These are phyloP conservation scores for Drosophila hamatofila DNA, from an alignment of 2,888 invertebrate genomes.

Conservation along the genomic window DNA sequence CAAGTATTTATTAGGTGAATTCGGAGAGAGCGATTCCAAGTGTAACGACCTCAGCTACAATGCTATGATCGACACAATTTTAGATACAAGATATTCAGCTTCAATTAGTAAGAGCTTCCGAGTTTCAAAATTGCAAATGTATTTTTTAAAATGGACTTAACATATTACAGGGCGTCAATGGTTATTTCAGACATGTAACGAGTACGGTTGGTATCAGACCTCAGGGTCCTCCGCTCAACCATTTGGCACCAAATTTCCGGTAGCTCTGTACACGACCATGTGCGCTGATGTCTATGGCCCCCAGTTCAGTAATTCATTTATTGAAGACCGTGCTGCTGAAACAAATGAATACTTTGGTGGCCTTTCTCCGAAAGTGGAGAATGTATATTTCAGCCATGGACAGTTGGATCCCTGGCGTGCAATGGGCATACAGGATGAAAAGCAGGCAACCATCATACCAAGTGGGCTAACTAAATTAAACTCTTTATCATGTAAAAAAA, in stretches of 20 bases:
- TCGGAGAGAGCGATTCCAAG: conserved; percentile 35
- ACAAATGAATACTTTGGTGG: conserved; percentile 86
- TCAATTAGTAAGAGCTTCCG: conserved; percentile 66
- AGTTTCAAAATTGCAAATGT: not conserved
- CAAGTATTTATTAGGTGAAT: conserved; percentile 62
- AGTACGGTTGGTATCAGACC: conserved; percentile 94
- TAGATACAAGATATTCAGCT: conserved; percentile 53
- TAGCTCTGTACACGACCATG: conserved; percentile 69
- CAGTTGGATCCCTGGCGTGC: conserved; percentile 87
- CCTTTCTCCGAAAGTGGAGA: conserved; percentile 84
- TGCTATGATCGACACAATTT: conserved; percentile 52
- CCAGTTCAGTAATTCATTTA: conserved; percentile 66
- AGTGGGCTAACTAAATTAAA: conserved; percentile 48
- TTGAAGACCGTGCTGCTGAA: conserved; percentile 64
- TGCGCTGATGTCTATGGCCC: conserved; percentile 81
- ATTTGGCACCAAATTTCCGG: conserved; percentile 84
- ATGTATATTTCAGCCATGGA: conserved; percentile 87
- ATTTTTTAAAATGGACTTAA: not conserved
- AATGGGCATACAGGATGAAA: conserved; percentile 85
- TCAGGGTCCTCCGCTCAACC: conserved; percentile 88
- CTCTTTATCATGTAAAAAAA: not conserved
- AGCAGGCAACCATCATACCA: conserved; percentile 78
- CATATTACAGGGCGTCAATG: conserved; percentile 87
- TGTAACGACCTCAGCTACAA: conserved; percentile 80
- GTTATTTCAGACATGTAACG: conserved; percentile 94